Evolutionary conservation across 1,140 invertebrate genomes (phyloP), one percentile per base, ranked within the genome.

Genomic region (Leptoteleia sp.): DNA sequence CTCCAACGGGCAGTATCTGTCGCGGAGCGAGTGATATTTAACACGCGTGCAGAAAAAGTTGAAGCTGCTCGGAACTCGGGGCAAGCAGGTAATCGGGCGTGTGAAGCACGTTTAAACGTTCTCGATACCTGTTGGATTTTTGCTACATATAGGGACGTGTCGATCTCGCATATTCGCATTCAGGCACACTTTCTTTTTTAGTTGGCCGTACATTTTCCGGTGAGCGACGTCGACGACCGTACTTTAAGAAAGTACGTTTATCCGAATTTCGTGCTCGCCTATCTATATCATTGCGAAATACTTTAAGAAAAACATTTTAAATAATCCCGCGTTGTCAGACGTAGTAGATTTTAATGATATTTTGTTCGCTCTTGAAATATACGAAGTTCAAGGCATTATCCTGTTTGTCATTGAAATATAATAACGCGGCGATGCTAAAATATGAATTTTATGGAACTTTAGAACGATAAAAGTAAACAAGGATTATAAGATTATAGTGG

Each of bases 121-220:
- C 71, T 67, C 76, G 77, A 83, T 82, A 83, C 82, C 82, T 83
- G 82, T 83, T 82, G 81, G 81, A 83, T 82, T 77, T 78, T 76
- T 67, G 45, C 70, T 81, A 77, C 72, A 81, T 79, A 71, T 79
- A 72, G 50, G 64, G 73, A 73, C 57, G 68, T 67, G 55, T 65
- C 57, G 68, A 81, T 81, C 59, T 65, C 68, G 64, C 70, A 68
- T 67, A 76, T 70, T 80, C 59, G 59, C 55, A 71, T 68, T 59
- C 9, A 81, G 54, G 47, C 59, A 75, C 35, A 54, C 55, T 79
- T 79, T 70, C 64, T 73, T 79, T 73, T 68, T 70, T 22, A 19
- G 6, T 3, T 43, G 4, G 8, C 29, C 35, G 12, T 33, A 40
- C 35, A 22, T 47, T 70, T 70, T 70, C 25, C 62, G 33, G 3